These are phyloP conservation scores for Periplaneta americana DNA, from an alignment of 1,140 invertebrate species.

Conservation along the genomic window DNA sequence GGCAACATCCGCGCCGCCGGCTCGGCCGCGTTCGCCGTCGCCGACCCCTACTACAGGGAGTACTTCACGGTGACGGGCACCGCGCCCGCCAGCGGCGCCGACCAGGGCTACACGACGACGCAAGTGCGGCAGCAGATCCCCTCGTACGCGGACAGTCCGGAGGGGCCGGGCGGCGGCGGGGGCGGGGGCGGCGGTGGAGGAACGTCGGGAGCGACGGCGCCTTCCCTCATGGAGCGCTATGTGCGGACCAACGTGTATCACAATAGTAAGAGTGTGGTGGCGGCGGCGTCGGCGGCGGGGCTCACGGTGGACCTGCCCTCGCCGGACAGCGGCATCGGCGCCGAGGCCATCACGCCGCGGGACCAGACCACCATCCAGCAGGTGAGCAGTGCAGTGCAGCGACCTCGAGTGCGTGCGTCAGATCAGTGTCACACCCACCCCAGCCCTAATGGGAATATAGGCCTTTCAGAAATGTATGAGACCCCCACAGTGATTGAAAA, in stretches of 20 bases:
- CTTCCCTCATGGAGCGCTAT: constrained; percentile 51
- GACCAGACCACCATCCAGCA: constrained; percentile 84
- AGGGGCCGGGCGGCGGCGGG: constrained; percentile 28
- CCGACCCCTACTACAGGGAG: constrained; percentile 45
- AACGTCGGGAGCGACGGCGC: constrained; percentile 31
- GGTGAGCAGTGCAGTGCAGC: constrained; percentile 54
- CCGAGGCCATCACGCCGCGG: constrained; percentile 82
- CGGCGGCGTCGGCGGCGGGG: constrained; percentile 53
- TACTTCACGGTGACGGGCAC: constrained; percentile 38
- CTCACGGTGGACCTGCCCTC: constrained; percentile 87
- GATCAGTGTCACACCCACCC: too few species aligned
- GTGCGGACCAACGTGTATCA: constrained; percentile 44
- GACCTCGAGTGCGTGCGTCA: too few species aligned
- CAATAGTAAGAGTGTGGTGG: constrained; percentile 43
- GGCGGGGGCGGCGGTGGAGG: constrained; percentile 19
- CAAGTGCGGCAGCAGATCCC: constrained; percentile 39
- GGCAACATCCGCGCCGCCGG: constrained; percentile 26
- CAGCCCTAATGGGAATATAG: too few species aligned
- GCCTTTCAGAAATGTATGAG: too few species aligned
- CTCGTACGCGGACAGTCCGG: constrained; percentile 40
- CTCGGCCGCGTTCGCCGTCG: constrained; percentile 33
- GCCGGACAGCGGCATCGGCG: constrained; percentile 86
- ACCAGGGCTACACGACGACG: constrained; percentile 28
- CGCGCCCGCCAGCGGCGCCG: constrained; percentile 45
- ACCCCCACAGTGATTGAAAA: too few species aligned